Evolutionary conservation across 2,113 vertebrate species (phyloP).

Genomic region (Crocuta crocuta): DNA sequence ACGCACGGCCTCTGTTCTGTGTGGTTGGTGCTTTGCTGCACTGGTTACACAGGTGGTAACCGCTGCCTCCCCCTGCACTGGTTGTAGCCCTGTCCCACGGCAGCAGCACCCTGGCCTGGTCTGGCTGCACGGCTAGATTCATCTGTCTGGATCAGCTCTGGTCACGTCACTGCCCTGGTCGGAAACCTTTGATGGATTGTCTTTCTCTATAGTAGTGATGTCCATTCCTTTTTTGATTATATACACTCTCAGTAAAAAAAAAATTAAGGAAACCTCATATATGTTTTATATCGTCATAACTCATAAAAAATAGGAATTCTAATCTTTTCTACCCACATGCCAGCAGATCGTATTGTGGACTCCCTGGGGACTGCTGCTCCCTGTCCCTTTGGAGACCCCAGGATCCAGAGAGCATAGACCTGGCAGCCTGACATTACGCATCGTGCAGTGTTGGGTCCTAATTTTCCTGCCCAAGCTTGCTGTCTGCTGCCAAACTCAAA

Average conservation of each 20-base stretch:
- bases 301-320: background rate
- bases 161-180: background rate
- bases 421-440: no score
- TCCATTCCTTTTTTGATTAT: background rate
- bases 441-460: accelerated
- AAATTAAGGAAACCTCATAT: background rate
- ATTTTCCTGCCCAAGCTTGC: background rate
- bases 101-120: background rate
- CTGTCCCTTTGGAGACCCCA: background rate
- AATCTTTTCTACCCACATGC: background rate
- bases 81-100: no score
- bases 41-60: background rate
- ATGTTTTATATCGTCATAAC: background rate
- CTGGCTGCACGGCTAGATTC: background rate
- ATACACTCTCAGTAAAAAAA: background rate
- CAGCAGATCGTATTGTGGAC: background rate
- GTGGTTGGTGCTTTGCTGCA: background rate
- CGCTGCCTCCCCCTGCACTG: background rate
- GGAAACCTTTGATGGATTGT: background rate
- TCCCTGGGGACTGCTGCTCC: background rate
- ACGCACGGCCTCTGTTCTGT: background rate
- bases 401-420: background rate
- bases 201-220: background rate
- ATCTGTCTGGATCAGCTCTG: background rate
- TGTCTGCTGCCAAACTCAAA: background rate